Conservation (phyloP, 2,888 invertebrate species). For the Acronicta leporina region DNA sequence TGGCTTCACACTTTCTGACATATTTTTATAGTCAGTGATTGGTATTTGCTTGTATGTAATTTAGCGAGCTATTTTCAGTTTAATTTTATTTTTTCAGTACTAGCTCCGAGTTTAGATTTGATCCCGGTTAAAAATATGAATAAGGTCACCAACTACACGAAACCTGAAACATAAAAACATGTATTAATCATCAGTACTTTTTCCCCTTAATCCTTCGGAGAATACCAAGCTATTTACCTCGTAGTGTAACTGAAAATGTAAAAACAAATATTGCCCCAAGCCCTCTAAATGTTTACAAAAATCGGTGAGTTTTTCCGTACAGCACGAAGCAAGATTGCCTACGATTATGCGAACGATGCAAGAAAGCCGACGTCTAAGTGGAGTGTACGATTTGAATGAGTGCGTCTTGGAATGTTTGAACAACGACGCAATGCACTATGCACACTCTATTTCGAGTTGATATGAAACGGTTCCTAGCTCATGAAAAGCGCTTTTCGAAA, state of each 20-base stretch:
- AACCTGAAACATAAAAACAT: no score
- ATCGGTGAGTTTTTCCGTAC: conserved; percentile 47
- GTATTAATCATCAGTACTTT: no score
- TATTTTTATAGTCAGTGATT: no score
- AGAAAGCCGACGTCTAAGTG: conserved; percentile 70
- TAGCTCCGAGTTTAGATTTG: no score
- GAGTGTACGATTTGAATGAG: conserved; percentile 82
- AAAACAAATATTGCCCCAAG: conserved; percentile 26
- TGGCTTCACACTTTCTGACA: no score
- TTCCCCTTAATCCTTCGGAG: no score
- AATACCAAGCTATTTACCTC: no score
- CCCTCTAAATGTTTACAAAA: conserved; percentile 36
- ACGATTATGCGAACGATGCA: conserved; percentile 74
- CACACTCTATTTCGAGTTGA: conserved; percentile 81
- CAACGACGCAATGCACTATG: conserved; percentile 70
- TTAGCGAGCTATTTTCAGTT: no score
- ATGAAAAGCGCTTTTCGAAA: conserved; percentile 74
- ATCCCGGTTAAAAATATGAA: no score
- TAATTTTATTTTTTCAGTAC: no score
- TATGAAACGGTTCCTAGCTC: conserved; percentile 73
- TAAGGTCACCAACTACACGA: no score
- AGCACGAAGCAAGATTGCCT: conserved; percentile 61
- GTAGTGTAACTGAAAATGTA: background rate
- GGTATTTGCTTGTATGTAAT: no score
- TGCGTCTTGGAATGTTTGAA: conserved; percentile 83